Percentiles rank a stretch among this genome's conserved stretches.
These are phyloP conservation scores for Antheraea yamamai DNA, from an alignment of 2,888 invertebrate species.

Conservation along the genomic window DNA sequence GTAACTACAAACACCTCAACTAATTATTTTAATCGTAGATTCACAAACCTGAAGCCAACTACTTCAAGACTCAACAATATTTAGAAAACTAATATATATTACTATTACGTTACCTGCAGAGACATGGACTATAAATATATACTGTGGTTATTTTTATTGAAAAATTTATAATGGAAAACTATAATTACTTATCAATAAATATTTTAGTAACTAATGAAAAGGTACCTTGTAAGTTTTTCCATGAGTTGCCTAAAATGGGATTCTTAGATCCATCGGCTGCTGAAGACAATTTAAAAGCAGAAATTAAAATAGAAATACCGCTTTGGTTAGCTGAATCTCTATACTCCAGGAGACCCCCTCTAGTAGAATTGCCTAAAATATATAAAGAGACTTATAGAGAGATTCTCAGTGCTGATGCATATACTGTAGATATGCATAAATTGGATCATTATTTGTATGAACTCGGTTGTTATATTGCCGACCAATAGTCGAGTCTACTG, in stretches of 20 bases:
- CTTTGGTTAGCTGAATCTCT: constrained; percentile 90
- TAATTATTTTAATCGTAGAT: too few relatives aligned
- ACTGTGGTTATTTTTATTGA: background rate
- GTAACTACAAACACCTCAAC: too few relatives aligned
- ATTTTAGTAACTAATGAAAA: constrained; percentile 94
- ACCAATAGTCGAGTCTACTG: too few relatives aligned
- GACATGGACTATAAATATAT: too few relatives aligned
- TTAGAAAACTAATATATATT: too few relatives aligned
- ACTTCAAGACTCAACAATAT: too few relatives aligned
- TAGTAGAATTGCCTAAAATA: constrained; percentile 88
- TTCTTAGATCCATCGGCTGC: constrained; percentile 91
- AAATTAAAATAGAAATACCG: constrained; percentile 91
- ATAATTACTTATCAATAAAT: constrained; percentile 91
- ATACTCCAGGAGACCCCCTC: constrained; percentile 79
- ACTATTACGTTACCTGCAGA: too few relatives aligned
- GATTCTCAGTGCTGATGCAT: constrained; percentile 94
- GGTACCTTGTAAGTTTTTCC: constrained; percentile 89
- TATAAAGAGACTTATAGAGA: constrained; percentile 90
- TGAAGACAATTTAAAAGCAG: constrained; percentile 86
- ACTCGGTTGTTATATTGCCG: constrained; percentile 91
- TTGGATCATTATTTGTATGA: constrained; percentile 94
- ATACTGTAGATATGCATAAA: constrained; percentile 93
- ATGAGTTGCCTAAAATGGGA: constrained; percentile 86
- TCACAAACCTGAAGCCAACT: too few relatives aligned
- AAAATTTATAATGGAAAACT: constrained; percentile 39